Conservation (phyloP, 1,140 invertebrate species). For the Listronotus oregonensis region DNA sequence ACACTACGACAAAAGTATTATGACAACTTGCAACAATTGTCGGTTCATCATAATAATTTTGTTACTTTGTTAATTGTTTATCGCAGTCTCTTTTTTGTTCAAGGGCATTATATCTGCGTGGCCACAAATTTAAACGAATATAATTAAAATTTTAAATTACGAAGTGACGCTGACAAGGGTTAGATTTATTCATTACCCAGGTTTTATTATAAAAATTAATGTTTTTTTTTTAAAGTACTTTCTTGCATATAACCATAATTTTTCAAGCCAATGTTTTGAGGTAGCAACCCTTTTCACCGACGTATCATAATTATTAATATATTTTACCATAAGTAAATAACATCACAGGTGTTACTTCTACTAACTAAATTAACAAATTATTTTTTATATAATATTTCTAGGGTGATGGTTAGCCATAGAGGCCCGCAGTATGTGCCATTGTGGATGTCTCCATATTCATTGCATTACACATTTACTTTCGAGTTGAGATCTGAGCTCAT, state of each 20-base stretch:
- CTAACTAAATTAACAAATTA: constrained; percentile 44
- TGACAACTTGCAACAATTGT: constrained; percentile 41
- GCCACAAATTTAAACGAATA: constrained; percentile 25
- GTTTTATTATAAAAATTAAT: constrained; percentile 21
- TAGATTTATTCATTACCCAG: constrained; percentile 11
- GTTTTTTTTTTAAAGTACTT: too few relatives aligned
- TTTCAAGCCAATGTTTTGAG: too few relatives aligned
- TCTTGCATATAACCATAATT: too few relatives aligned
- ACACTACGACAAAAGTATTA: constrained; percentile 53
- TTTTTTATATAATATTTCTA: constrained; percentile 27
- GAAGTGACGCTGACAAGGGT: constrained; percentile 28
- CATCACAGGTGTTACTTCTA: constrained; percentile 42
- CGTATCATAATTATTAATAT: constrained; percentile 11
- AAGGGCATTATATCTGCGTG: constrained; percentile 43
- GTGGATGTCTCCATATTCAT: constrained; percentile 62
- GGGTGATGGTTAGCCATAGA: constrained; percentile 33
- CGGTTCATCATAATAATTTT: constrained; percentile 53
- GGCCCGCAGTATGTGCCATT: constrained; percentile 48
- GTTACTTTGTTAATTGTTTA: constrained; percentile 56
- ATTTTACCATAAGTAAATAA: constrained; percentile 41
- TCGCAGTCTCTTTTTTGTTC: constrained; percentile 57
- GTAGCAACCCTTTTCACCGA: constrained; percentile 23
- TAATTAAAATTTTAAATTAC: constrained; percentile 7
- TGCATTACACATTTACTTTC: constrained; percentile 92
- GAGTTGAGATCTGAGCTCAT: constrained; percentile 90